Evolutionary conservation across 2,888 invertebrate species (phyloP), one percentile per base, ranked within the genome.

Genomic region (Catonia carolina): DNA sequence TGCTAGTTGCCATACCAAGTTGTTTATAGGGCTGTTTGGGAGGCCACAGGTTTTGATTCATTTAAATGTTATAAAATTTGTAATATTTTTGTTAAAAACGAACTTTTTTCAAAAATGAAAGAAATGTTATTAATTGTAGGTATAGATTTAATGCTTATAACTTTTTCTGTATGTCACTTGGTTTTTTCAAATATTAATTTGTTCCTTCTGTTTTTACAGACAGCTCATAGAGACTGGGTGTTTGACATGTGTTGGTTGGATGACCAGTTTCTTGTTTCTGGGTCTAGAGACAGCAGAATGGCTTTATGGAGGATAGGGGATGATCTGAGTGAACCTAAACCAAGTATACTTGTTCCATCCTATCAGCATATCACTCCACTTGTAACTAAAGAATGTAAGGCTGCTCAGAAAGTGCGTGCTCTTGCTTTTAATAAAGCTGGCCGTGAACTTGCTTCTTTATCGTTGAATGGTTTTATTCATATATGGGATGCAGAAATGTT

Each of bases 221-320:
- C 76, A 66, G 91, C 89, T 1, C 96, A 97, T 71, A 83, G 85
- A 67, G 96, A 97, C 73, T 92, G 94, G 87, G 88, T 92, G 61
- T 81, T 89, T 73, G 96, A 96, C 70, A 85, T 94, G 83, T 89
- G 89, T 63, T 97, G 96, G 96, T 74, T 97, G 60, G 96, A 97
- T 73, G 96, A 97, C 73, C 88, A 95, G 73, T 94, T 91, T 76
- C 75, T 96, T 55, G 93, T 96, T 56, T 91, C 94, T 5, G 95
- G 95, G 10, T 93, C 94, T 0, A 82, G 94, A 53, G 96, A 96
- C 73, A 90, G 91, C 2, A 86, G 85, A 70, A 80, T 96, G 76
- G 90, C 91, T 18, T 75, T 96, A 58, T 97, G 96, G 96, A 80
- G 85, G 59, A 85, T 94, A 31, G 66, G 69, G 52, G 86, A 77